Conservation (phyloP, 2,888 invertebrate species). For the Hipparchia sbordonii region DNA sequence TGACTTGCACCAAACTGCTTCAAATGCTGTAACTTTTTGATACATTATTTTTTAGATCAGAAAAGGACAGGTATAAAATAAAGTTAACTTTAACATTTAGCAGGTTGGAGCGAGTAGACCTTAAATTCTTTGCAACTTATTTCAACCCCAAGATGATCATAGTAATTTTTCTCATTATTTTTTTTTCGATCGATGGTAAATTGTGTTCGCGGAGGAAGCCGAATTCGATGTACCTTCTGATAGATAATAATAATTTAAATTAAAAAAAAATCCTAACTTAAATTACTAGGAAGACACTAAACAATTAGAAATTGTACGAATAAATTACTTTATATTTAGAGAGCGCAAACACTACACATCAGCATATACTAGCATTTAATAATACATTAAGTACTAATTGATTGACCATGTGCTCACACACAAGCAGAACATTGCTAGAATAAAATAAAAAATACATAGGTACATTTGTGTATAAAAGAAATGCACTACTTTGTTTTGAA, state of each 20-base stretch:
- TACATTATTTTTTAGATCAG: too few relatives aligned
- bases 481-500: not conserved
- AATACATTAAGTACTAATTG: constrained; percentile 33
- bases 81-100: too few relatives aligned
- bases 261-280: constrained; percentile 1
- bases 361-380: constrained; percentile 6
- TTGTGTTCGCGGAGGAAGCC: too few relatives aligned
- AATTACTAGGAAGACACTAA: constrained; percentile 27
- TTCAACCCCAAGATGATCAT: too few relatives aligned
- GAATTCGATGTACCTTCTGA: not conserved
- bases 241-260: not conserved
- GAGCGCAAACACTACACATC: constrained; percentile 31
- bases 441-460: not conserved
- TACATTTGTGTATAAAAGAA: not conserved
- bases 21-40: too few relatives aligned
- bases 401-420: constrained; percentile 24
- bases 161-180: too few relatives aligned
- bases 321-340: constrained; percentile 31
- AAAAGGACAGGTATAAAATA: too few relatives aligned
- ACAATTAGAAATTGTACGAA: constrained; percentile 6
- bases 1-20: too few relatives aligned
- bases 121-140: too few relatives aligned
- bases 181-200: too few relatives aligned
- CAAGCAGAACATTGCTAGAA: not conserved
- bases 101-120: too few relatives aligned